Evolutionary conservation across 1,140 invertebrate species (phyloP).

Genomic region (Drosophila kikkawai): DNA sequence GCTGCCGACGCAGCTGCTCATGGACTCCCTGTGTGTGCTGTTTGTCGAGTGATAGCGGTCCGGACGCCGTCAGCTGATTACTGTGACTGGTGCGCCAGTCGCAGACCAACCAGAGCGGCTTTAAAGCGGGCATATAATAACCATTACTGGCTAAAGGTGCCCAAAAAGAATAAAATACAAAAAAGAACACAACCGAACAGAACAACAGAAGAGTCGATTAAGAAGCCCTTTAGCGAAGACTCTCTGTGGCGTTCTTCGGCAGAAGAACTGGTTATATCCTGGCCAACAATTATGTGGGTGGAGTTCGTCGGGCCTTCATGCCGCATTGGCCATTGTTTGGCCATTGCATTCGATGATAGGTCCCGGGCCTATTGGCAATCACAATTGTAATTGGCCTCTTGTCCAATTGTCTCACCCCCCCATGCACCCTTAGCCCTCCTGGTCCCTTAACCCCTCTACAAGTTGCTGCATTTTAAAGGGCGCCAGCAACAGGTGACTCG

Average conservation of each 20-base stretch:
- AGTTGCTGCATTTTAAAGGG: slow-evolving; percentile 8
- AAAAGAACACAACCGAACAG: slow-evolving; percentile 23
- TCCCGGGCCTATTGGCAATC: slow-evolving; percentile 69
- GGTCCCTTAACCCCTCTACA: slow-evolving; percentile 10
- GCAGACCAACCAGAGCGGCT: slow-evolving; percentile 81
- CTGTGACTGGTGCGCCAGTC: slow-evolving; percentile 75
- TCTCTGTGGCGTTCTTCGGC: slow-evolving; percentile 8
- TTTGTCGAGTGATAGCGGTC: slow-evolving; percentile 65
- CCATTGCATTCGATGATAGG: slow-evolving; percentile 71
- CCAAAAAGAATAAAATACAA: slow-evolving; percentile 47
- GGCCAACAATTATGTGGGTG: slow-evolving; percentile 71
- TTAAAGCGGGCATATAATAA: slow-evolving; percentile 74
- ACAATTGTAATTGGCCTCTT: slow-evolving; percentile 75
- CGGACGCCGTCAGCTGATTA: slow-evolving; percentile 69
- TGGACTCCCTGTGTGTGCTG: slow-evolving; percentile 35
- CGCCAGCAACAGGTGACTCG: slow-evolving; percentile 26
- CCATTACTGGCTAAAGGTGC: slow-evolving; percentile 62
- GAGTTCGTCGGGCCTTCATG: slow-evolving; percentile 68
- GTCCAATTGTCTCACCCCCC: slow-evolving; percentile 39
- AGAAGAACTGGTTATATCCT: slow-evolving; percentile 26
- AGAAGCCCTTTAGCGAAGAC: slow-evolving; percentile 8
- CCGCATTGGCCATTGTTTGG: slow-evolving; percentile 72
- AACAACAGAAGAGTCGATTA: slow-evolving; percentile 11
- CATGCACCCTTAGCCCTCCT: background rate
- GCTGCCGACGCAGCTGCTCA: slow-evolving; percentile 72